Evolutionary conservation across 2,113 vertebrate species (phyloP).

Genomic region (Harpagus bidentatus): DNA sequence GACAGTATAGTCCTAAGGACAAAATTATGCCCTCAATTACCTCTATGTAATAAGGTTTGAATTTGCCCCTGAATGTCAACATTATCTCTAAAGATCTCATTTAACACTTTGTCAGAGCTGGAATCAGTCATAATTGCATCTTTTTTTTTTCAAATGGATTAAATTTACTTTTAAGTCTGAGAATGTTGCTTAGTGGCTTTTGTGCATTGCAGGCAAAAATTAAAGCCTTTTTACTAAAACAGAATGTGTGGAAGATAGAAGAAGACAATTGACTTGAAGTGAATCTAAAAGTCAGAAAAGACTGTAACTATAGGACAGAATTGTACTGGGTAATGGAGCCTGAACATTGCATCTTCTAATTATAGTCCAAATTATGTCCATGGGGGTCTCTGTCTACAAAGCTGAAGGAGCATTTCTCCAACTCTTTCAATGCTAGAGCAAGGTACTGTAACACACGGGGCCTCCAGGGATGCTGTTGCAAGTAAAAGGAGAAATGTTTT

Average conservation of each 20-base stretch:
- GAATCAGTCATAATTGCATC: neutral
- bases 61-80: neutral
- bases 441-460: neutral
- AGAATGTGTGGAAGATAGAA: neutral
- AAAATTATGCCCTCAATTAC: neutral
- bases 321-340: neutral
- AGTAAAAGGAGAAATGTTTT: neutral
- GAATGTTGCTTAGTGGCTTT: neutral
- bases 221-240: neutral
- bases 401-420: neutral
- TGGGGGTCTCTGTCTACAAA: neutral
- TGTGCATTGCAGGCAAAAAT: neutral
- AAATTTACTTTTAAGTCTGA: neutral
- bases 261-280: neutral
- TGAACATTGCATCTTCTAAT: neutral
- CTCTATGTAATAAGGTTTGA: neutral
- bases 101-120: neutral
- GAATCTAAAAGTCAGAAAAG: neutral
- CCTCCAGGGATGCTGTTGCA: neutral
- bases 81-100: neutral
- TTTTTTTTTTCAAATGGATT: neutral
- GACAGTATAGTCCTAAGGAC: neutral
- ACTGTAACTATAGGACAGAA: neutral
- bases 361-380: slow-evolving; percentile 9
- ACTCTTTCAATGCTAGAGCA: neutral